These are phyloP conservation scores for Orchesellides sinensis DNA, from an alignment of 2,888 invertebrate genomes.

Conservation along the genomic window DNA sequence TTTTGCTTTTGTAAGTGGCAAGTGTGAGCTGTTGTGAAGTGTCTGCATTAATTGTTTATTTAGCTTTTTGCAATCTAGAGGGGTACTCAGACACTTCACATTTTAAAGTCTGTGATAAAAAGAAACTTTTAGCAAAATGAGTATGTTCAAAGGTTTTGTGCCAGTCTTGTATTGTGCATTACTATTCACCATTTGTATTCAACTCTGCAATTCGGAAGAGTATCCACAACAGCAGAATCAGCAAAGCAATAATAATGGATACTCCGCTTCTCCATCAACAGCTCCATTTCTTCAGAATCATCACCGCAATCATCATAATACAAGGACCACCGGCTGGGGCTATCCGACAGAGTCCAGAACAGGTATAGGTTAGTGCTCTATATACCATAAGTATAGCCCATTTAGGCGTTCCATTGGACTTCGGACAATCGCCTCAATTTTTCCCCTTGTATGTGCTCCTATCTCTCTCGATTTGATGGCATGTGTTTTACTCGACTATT, in stretches of 20 bases:
- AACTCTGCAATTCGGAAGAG: constrained; percentile 17
- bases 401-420: not conserved
- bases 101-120: constrained; percentile 2
- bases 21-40: too few species aligned
- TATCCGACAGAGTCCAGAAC: constrained; percentile 55
- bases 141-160: constrained; percentile 50
- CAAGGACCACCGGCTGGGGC: constrained; percentile 20
- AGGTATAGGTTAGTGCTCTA: constrained; percentile 52
- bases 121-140: constrained; percentile 34
- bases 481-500: constrained; percentile 37
- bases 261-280: constrained; percentile 35
- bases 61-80: too few species aligned
- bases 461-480: constrained; percentile 25
- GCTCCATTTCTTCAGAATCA: constrained; percentile 53
- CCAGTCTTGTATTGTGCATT: constrained; percentile 21
- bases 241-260: constrained; percentile 44
- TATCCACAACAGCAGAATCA: constrained; percentile 13
- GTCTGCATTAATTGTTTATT: too few species aligned
- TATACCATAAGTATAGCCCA: constrained; percentile 15
- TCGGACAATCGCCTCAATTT: constrained; percentile 37
- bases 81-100: too few species aligned
- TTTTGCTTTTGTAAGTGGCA: not conserved
- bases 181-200: constrained; percentile 45
- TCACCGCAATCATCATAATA: constrained; percentile 45
- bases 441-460: not conserved